Evolutionary conservation across 1,140 invertebrate genomes (phyloP).

Genomic region (Laodelphax striatellus): DNA sequence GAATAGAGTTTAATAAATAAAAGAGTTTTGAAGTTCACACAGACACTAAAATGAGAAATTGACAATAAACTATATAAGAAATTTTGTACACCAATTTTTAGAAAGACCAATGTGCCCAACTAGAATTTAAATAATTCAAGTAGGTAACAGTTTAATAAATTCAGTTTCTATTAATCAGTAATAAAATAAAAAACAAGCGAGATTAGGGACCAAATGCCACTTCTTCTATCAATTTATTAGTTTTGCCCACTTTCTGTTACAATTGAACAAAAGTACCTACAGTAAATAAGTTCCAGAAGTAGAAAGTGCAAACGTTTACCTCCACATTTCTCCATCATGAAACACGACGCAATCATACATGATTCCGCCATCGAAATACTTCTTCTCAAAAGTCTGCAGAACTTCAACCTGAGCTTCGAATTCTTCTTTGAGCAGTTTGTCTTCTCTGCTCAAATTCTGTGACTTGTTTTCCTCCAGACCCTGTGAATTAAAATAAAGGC

Average conservation of each 20-base stretch:
- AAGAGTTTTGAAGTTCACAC: too few relatives aligned
- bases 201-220: too few relatives aligned
- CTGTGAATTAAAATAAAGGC: slow-evolving; percentile 6
- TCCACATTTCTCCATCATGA: slow-evolving; percentile 70
- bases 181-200: too few relatives aligned
- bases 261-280: too few relatives aligned
- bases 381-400: slow-evolving; percentile 69
- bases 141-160: too few relatives aligned
- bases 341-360: slow-evolving; percentile 91
- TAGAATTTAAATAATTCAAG: too few relatives aligned
- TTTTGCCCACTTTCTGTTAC: not conserved
- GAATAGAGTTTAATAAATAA: not conserved
- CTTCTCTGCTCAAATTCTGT: slow-evolving; percentile 43
- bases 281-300: too few relatives aligned
- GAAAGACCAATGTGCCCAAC: too few relatives aligned
- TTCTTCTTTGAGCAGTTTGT: slow-evolving; percentile 84
- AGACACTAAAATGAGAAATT: too few relatives aligned
- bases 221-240: not conserved
- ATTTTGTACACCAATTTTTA: too few relatives aligned
- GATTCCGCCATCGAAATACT: slow-evolving; percentile 75
- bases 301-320: slow-evolving; percentile 42
- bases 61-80: too few relatives aligned
- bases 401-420: slow-evolving; percentile 76
- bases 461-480: slow-evolving; percentile 33
- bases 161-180: too few relatives aligned